phyloP scores from a whole-genome alignment of 2,797 vertebrate species.

The Rhabdophis nuchalis region DNA sequence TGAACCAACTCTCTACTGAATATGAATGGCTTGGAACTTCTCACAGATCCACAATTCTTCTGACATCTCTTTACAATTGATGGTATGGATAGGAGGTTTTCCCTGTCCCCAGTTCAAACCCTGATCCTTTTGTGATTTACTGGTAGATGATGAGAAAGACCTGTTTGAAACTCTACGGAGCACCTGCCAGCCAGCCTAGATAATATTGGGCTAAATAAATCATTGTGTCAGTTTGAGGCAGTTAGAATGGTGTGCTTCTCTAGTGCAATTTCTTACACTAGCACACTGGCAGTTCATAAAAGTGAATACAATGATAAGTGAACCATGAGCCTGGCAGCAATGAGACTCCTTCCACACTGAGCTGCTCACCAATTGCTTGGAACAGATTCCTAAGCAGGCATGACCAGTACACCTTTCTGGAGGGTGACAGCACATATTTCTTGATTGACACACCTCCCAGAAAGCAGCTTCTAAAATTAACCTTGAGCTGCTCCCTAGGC shows the following conservation, averaged over 20 bases:
- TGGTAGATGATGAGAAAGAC: background rate
- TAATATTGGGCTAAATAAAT: background rate
- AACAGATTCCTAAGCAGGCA: constrained; percentile 41
- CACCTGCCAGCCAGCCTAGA: background rate
- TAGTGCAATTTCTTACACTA: background rate
- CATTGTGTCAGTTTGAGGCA: background rate
- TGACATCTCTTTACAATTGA: background rate
- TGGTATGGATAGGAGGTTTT: background rate
- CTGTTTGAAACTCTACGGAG: background rate
- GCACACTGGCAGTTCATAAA: constrained; percentile 1
- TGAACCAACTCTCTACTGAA: background rate
- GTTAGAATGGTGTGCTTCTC: background rate
- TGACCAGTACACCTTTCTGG: constrained; percentile 25
- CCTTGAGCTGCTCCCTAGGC: constrained; percentile 24
- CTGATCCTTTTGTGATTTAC: background rate
- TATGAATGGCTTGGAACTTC: background rate
- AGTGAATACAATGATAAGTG: constrained; percentile 28
- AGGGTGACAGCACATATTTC: constrained; percentile 41
- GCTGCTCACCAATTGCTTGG: constrained; percentile 38
- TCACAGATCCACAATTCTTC: background rate
- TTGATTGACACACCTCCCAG: constrained; percentile 33
- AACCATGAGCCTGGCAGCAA: constrained; percentile 39
- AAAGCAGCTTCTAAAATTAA: constrained; percentile 15
- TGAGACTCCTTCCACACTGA: constrained; percentile 34
- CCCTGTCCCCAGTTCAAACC: background rate